Evolutionary conservation across 2,888 invertebrate genomes (phyloP).

Genomic region (Caenorhabditis japonica): DNA sequence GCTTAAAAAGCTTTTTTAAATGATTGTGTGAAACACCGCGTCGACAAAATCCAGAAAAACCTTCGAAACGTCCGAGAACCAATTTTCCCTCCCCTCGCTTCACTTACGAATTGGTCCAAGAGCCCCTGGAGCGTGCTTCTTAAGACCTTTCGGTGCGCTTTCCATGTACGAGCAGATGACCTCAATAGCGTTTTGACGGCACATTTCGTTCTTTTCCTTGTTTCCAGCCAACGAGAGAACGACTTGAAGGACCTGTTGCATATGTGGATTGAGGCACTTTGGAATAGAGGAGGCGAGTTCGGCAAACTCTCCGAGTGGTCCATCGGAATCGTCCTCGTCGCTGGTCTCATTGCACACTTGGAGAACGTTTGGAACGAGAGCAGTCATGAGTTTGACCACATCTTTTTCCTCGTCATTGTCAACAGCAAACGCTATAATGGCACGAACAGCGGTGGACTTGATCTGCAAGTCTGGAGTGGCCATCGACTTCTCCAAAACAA

Average conservation of each 20-base stretch:
- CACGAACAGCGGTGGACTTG: slow-evolving; percentile 80
- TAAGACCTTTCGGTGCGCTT: slow-evolving; percentile 94
- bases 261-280: slow-evolving; percentile 91
- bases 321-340: slow-evolving; percentile 86
- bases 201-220: slow-evolving; percentile 80
- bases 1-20: too few species aligned
- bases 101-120: slow-evolving; percentile 81
- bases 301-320: slow-evolving; percentile 89
- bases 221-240: slow-evolving; percentile 81
- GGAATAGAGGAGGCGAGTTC: slow-evolving; percentile 94
- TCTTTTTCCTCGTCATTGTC: slow-evolving; percentile 93
- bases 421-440: slow-evolving; percentile 85
- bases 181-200: slow-evolving; percentile 91
- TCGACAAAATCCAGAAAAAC: too few species aligned
- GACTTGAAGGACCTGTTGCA: slow-evolving; percentile 88
- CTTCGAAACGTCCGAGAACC: too few species aligned
- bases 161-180: slow-evolving; percentile 89
- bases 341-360: slow-evolving; percentile 87
- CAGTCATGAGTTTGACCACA: slow-evolving; percentile 86
- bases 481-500: slow-evolving; percentile 77
- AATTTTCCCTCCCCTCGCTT: too few species aligned
- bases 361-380: slow-evolving; percentile 80
- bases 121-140: slow-evolving; percentile 90
- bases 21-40: too few species aligned
- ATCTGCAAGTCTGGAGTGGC: slow-evolving; percentile 74